These are phyloP conservation scores for Aproaerema taeniolella DNA, from an alignment of 2,888 invertebrate species.

Conservation along the genomic window DNA sequence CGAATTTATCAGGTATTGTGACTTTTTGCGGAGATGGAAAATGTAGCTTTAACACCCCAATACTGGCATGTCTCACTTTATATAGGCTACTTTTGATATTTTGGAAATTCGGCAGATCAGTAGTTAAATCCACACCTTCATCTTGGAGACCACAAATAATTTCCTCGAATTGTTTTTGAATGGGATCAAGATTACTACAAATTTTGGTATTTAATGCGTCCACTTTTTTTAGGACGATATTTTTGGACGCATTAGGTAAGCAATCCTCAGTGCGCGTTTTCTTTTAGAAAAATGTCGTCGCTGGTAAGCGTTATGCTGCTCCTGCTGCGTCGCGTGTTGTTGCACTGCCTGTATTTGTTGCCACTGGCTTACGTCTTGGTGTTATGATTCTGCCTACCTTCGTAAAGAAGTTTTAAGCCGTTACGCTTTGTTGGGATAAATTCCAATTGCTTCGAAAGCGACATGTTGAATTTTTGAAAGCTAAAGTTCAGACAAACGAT, in stretches of 20 bases:
- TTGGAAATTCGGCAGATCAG: background rate
- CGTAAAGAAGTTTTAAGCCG: background rate
- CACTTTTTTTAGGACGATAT: background rate
- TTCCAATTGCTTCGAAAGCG: background rate
- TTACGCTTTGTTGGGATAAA: background rate
- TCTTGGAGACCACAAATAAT: background rate
- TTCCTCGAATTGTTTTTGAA: background rate
- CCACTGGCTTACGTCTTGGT: background rate
- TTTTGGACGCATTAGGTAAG: background rate
- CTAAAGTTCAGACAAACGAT: no score
- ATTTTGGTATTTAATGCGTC: background rate
- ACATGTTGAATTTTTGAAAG: no score
- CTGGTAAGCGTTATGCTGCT: background rate
- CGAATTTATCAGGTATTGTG: no score
- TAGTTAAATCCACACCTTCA: background rate
- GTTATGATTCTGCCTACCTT: background rate
- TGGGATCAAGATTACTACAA: background rate
- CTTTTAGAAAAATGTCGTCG: background rate
- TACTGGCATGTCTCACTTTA: no score
- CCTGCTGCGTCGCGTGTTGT: background rate
- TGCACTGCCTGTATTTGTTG: background rate
- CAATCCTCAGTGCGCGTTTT: background rate
- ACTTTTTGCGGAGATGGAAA: no score
- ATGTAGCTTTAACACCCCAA: no score
- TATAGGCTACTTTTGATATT: background rate